phyloP scores from a whole-genome alignment of 2,888 invertebrate genomes.

The Ecdyonurus torrentis region DNA sequence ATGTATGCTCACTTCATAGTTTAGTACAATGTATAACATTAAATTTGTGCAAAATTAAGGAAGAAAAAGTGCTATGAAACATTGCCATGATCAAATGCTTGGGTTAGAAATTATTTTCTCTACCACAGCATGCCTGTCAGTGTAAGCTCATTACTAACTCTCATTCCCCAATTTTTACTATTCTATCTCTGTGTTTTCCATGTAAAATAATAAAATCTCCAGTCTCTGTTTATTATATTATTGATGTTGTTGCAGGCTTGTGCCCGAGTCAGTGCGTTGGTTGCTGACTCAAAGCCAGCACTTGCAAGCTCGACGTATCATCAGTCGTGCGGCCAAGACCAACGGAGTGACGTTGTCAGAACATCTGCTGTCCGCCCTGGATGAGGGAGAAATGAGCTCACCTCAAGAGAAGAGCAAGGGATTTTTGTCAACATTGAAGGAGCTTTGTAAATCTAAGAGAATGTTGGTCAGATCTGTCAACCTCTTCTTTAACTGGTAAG shows the following conservation, averaged over 20 bases:
- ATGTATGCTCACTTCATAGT: too few relatives aligned
- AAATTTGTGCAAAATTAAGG: too few relatives aligned
- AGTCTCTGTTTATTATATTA: not conserved
- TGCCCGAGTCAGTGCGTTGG: slow-evolving; percentile 52
- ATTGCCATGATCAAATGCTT: too few relatives aligned
- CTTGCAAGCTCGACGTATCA: slow-evolving; percentile 34
- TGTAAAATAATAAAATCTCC: too few relatives aligned
- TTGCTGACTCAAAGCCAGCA: slow-evolving; percentile 36
- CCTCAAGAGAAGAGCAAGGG: not conserved
- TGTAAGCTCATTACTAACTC: too few relatives aligned
- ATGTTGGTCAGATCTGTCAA: slow-evolving; percentile 29
- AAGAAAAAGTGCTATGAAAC: too few relatives aligned
- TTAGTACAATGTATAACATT: too few relatives aligned
- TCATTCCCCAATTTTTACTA: too few relatives aligned
- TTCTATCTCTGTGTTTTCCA: too few relatives aligned
- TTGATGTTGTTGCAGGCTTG: slow-evolving; percentile 29
- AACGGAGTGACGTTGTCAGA: slow-evolving; percentile 32
- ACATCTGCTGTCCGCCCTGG: not conserved
- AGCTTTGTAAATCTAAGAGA: slow-evolving; percentile 28
- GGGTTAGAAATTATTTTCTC: too few relatives aligned
- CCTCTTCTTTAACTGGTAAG: slow-evolving; percentile 33
- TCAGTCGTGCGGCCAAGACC: slow-evolving; percentile 35
- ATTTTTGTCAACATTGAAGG: slow-evolving; percentile 23
- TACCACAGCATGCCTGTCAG: too few relatives aligned
- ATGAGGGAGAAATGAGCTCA: slow-evolving; percentile 12